Evolutionary conservation across 53 echinoderm and acorn worm species (phyloP), one percentile per base, ranked within the genome.

Genomic region (Echinometra lucunter): DNA sequence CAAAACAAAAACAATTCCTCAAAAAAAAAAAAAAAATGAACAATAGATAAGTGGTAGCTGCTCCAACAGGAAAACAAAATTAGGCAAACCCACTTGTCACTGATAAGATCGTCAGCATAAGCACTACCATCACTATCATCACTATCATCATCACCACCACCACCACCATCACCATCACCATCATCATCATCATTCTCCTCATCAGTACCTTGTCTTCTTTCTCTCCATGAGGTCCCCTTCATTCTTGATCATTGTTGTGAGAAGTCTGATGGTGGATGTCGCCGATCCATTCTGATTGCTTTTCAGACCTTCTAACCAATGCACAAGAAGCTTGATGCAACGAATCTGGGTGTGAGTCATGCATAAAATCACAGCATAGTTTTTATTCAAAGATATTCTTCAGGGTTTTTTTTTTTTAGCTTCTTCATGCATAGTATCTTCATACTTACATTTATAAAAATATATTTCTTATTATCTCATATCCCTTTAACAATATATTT

Each of bases 221-320:
- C 95, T 96, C 93, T 99, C 99, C 99, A 99, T 99, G 49, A 99
- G 96, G 74, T 99, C 99, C 17, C 99, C 99, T 9, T 99, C 99
- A 49, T 85, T 85, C 85, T 85, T 85, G 53, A 85, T 45, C 97
- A 98, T 97, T 19, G 99, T 99, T 90, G 98, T 98, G 7, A 99
- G 97, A 16, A 99, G 96, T n/a, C 99, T 85, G 32, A 99, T 96
- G 67, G 99, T 99, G n/a, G 99, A 99, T 55, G 96, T 94, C 19
- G 96, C 98, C 2, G 99, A 99, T 6, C 97, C 98, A 49, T 97
- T 96, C 16, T 95, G 94, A 89, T 96, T 97, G 53, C 91, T 95
- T 18, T 95, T 95, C 47, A 99, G 89, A 34, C 99, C 99, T 87
- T 97, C 95, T 57, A 99, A 40, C 99, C 99, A 99, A 34, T 96